A percentile compares a stretch with the other conserved stretches of the same genome.
Evolutionary conservation across 2,888 invertebrate species (phyloP).

Genomic region (Phyto melanocephala): DNA sequence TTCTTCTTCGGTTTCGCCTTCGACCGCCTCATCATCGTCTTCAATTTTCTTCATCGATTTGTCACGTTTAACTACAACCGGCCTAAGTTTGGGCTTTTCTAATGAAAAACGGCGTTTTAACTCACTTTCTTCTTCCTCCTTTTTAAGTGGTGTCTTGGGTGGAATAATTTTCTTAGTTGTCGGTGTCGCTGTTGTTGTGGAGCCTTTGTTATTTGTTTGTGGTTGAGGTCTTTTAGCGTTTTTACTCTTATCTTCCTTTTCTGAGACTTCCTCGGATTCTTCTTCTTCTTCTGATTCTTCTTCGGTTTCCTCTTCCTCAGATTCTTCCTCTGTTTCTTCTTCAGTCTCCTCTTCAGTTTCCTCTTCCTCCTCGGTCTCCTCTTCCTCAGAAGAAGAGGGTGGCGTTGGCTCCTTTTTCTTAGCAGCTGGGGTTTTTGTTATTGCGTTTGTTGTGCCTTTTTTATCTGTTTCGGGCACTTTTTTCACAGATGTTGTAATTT

Average conservation of each 20-base stretch:
- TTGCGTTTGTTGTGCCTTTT: conserved; percentile 27
- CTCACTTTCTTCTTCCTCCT: conserved; percentile 75
- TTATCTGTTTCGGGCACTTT: conserved; percentile 61
- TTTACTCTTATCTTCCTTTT: conserved; percentile 66
- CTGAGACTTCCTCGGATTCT: conserved; percentile 56
- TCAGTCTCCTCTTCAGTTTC: conserved; percentile 61
- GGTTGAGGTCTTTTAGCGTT: conserved; percentile 66
- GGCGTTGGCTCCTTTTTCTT: conserved; percentile 77
- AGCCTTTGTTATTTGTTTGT: conserved; percentile 25
- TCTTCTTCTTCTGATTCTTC: conserved; percentile 69
- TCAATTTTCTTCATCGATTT: conserved; percentile 76
- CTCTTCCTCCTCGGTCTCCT: conserved; percentile 66
- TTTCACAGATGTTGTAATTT: conserved; percentile 66
- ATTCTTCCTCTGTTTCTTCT: conserved; percentile 68
- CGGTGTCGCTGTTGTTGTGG: conserved; percentile 17
- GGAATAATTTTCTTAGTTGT: conserved; percentile 67
- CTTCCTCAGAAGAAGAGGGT: conserved; percentile 68
- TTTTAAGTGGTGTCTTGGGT: conserved; percentile 67
- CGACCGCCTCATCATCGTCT: conserved; percentile 74
- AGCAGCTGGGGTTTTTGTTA: conserved; percentile 41
- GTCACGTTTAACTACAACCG: conserved; percentile 76
- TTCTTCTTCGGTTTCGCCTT: conserved; percentile 76
- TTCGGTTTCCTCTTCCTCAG: conserved; percentile 66
- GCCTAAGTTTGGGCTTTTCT: conserved; percentile 77
- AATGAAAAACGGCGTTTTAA: conserved; percentile 76